These are phyloP conservation scores for Paramisgurnus dabryanus DNA, from an alignment of 2,113 vertebrate genomes.

Conservation along the genomic window DNA sequence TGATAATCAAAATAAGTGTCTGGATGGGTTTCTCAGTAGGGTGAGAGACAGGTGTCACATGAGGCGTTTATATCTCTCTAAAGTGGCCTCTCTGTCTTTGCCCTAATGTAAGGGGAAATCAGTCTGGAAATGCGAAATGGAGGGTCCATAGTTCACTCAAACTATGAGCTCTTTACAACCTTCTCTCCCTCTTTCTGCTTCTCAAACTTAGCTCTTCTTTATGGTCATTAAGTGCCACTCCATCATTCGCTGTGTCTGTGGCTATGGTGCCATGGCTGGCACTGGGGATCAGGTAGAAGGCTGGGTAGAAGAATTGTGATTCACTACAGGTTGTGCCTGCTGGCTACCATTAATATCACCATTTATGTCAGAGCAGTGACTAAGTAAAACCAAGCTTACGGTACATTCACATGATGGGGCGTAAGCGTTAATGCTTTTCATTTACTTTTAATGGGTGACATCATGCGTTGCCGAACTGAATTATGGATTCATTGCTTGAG, in stretches of 20 bases:
- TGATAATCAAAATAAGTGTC: neutral
- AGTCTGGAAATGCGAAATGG: constrained; percentile 33
- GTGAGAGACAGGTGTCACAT: constrained; percentile 1
- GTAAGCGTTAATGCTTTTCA: no score
- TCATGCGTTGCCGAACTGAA: no score
- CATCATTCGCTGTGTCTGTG: constrained; percentile 30
- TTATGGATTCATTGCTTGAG: no score
- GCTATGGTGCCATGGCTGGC: neutral
- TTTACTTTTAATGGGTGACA: no score
- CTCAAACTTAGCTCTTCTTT: constrained; percentile 60
- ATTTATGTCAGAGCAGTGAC: neutral
- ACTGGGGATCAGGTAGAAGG: neutral
- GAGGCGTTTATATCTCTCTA: constrained; percentile 55
- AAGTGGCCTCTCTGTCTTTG: constrained; percentile 58
- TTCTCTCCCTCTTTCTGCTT: constrained; percentile 33
- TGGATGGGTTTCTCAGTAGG: neutral
- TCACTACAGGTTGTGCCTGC: neutral
- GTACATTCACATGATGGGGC: no score
- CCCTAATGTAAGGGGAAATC: constrained; percentile 67
- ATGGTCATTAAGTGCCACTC: constrained; percentile 51
- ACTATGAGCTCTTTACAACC: constrained; percentile 45
- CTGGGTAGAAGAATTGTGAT: neutral
- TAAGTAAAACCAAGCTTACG: neutral
- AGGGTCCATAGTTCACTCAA: constrained; percentile 53
- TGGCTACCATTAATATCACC: neutral